Conservation (phyloP, 1,140 invertebrate genomes). For the Cyclargus thomasi region DNA sequence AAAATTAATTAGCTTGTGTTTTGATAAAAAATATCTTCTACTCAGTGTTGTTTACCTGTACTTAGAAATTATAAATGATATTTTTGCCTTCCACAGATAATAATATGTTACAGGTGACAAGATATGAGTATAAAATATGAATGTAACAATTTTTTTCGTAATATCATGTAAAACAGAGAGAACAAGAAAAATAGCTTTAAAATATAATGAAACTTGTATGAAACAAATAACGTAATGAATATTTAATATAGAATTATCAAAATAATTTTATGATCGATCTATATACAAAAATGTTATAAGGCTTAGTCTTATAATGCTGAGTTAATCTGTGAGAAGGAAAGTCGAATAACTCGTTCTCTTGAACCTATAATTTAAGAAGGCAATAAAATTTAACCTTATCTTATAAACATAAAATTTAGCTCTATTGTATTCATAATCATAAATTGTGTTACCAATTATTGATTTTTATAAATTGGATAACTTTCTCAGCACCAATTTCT, state of each 20-base stretch:
- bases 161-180: no score
- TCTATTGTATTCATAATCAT: neutral
- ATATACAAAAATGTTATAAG: neutral
- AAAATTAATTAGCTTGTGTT: neutral
- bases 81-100: no score
- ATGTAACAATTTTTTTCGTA: no score
- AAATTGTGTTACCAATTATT: slow-evolving; percentile 9
- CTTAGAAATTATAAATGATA: no score
- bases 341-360: neutral
- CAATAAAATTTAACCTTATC: neutral
- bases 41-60: neutral
- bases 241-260: no score
- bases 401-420: neutral
- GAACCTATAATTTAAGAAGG: neutral
- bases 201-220: no score
- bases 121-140: no score
- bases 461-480: slow-evolving; percentile 23
- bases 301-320: neutral
- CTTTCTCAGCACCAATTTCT: slow-evolving; percentile 61
- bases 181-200: no score
- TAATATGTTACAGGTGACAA: no score
- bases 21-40: neutral
- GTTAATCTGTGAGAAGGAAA: neutral
- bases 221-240: no score
- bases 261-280: no score